Base-by-base conservation (phyloP, 2,797 vertebrate species). In the Lophotriccus pileatus region DNA sequence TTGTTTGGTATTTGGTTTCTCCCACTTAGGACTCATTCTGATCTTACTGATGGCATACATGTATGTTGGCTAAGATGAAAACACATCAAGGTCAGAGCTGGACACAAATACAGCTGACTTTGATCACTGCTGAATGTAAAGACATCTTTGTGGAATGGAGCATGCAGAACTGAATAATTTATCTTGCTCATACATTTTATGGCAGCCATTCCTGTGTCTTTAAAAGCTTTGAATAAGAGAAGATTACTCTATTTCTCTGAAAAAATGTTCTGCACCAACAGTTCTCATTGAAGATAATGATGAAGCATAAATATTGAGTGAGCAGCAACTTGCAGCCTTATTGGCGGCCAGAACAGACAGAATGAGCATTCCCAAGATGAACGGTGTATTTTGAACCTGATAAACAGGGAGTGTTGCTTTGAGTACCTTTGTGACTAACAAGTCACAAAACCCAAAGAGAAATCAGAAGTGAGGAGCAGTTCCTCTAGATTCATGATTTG, bases 211-310 rank as follows among this genome's bases (percentile, higher is more conserved):
- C n/a, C n/a, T 49, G 30, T 67, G 28, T 56, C 46, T 68, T 91
- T 85, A 78, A 66, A 85, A 90, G 30, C 24, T 83, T 91, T 72
- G 25, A 89, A 41, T 53, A 43, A 58, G 41, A 68, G 64, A 56
- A 49, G 34, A 77, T 87, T 30, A 46, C 11, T 79, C 12, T 53
- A 1, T 64, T n/a, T 55, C 41, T 36, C 77, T 78, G 46, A 81
- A 72, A 72, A 77, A 68, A 34, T 52, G 9, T 67, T 87, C 68
- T 3, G 3, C 49, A n/a, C 17, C 41, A 76, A 36, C 44, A 63
- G 7, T 72, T 93, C 44, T 60, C 20, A 32, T 25, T 72, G 36
- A 62, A 37, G 37, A 47, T 62, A 81, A 58, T 66, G 60, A 34
- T 36, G 34, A 68, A 60, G 14, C 34, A 46, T 81, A 75, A 92